Base-by-base conservation (phyloP, 2,113 vertebrate species). In the Amazona vittata region DNA sequence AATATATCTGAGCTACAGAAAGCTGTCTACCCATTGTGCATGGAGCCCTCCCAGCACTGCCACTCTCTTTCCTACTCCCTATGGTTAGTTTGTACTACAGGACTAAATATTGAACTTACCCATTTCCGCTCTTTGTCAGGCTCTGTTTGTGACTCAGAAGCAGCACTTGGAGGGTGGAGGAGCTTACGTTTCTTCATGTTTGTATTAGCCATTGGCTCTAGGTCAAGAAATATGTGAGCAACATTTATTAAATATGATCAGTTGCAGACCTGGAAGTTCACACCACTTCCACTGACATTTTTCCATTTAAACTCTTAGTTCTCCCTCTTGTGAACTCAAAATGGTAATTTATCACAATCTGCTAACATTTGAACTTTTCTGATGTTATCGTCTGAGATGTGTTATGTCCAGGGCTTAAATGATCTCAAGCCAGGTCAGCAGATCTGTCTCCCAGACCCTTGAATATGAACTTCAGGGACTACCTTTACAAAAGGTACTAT, bases 261-360 rank as follows among this genome's bases (percentile, higher is more conserved):
- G 28, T 71, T 90, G 60, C 88, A 94, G 94, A 57, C 64, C 44
- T 80, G 33, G 67, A 81, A 67, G 39, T 84, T 94, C 50, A n/a
- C 0, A 0, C 78, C 57, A 70, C 50, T 94, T 94, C 83, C 69
- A 84, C 43, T 73, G 75, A 65, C 16, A 12, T 78, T 96, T 90
- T 96, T 76, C 79, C 65, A 65, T 91, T 93, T 89, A 78, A 95
- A 92, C 62, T 84, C 41, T 75, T 75, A 68, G 37, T 93, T 93
- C 73, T 93, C 47, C 26, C 39, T 89, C 62, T 41, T 53, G 53
- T 81, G 80, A 82, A 44, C 25, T 60, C 60, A 71, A 44, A 86
- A 73, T 60, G n/a, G 44, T 31, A 43, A 82, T 84, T 89, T 94
- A 55, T 76, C 33, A 44, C 35, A 78, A 57, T 71, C 60, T 89